Base-by-base conservation (phyloP, 2,888 invertebrate species). In the Limnephilus lunatus region DNA sequence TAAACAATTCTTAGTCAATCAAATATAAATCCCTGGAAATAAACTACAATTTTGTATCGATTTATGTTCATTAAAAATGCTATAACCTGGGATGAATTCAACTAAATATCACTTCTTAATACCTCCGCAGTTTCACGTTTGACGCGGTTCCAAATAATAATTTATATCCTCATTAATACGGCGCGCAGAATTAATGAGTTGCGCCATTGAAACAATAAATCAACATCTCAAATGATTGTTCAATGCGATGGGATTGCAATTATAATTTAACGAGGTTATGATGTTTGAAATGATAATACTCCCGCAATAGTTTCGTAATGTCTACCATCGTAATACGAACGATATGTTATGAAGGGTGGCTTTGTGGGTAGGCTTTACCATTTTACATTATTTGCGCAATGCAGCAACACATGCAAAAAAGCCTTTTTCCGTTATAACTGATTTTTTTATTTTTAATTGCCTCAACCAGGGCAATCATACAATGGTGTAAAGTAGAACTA, bases 251-350 rank as follows among this genome's bases (percentile, higher is more conserved):
- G 68, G 68, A 68, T 68, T 68, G 68, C 25, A 68, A 68, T 68
- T 68, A 68, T 68, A 68, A 68, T 68, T 68, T 68, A 68, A 68
- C n/a, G 68, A 68, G n/a, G 68, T 68, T 68, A 68, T 68, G 68
- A 68, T 68, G n/a, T 68, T n/a, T 68, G 25, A n/a, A n/a, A 68
- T n/a, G 68, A 68, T 68, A 68, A 68, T 25, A 68, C 68, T n/a
- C 68, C 68, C 25, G 25, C 68, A 68, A 68, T 68, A 68, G 68
- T 68, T 68, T 68, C 68, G n/a, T 25, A 53, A 53, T 53, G 1
- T 19, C 53, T 19, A 19, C 53, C 19, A 53, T 53, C 19, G 15
- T 19, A 68, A 68, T 68, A n/a, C 25, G 68, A 68, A 68, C n/a
- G 68, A 68, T 68, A 68, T 68, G 68, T 68, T 68, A n/a, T 68